Conservation (phyloP, 1,140 invertebrate genomes). For the Epicauta chinensis region DNA sequence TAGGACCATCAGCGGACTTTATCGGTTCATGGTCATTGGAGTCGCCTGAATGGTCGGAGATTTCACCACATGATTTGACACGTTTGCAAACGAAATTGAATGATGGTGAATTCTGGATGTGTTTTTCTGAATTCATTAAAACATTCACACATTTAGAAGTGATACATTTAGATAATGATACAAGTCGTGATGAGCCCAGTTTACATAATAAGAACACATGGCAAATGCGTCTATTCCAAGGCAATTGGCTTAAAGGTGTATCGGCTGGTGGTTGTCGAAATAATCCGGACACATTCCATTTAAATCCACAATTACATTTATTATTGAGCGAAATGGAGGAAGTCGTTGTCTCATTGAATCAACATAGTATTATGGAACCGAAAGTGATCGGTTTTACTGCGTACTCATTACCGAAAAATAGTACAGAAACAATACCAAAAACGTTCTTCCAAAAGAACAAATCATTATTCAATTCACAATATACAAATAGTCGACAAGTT, state of each 20-base stretch:
- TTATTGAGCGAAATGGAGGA: slow-evolving; percentile 77
- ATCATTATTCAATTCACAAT: slow-evolving; percentile 82
- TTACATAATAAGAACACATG: slow-evolving; percentile 72
- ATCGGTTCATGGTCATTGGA: slow-evolving; percentile 64
- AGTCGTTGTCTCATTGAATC: slow-evolving; percentile 80
- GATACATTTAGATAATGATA: slow-evolving; percentile 81
- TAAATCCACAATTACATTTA: slow-evolving; percentile 84
- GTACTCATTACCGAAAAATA: slow-evolving; percentile 69
- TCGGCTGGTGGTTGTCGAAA: slow-evolving; percentile 88
- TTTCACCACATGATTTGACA: slow-evolving; percentile 65
- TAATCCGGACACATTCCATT: slow-evolving; percentile 87
- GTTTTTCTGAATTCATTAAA: slow-evolving; percentile 76
- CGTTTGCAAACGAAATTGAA: slow-evolving; percentile 55
- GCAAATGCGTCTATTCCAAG: slow-evolving; percentile 80
- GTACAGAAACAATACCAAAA: slow-evolving; percentile 59
- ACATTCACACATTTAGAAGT: slow-evolving; percentile 80
- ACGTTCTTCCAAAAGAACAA: slow-evolving; percentile 85
- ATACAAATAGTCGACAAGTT: slow-evolving; percentile 86
- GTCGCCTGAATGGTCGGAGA: slow-evolving; percentile 68
- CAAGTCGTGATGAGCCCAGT: slow-evolving; percentile 74
- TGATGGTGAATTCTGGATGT: slow-evolving; percentile 82
- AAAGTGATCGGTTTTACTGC: slow-evolving; percentile 92
- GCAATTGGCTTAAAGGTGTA: slow-evolving; percentile 82
- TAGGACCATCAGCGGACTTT: slow-evolving; percentile 63
- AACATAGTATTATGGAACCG: slow-evolving; percentile 86